These are phyloP conservation scores for Diorhabda carinulata DNA, from an alignment of 1,140 invertebrate species.

Conservation along the genomic window DNA sequence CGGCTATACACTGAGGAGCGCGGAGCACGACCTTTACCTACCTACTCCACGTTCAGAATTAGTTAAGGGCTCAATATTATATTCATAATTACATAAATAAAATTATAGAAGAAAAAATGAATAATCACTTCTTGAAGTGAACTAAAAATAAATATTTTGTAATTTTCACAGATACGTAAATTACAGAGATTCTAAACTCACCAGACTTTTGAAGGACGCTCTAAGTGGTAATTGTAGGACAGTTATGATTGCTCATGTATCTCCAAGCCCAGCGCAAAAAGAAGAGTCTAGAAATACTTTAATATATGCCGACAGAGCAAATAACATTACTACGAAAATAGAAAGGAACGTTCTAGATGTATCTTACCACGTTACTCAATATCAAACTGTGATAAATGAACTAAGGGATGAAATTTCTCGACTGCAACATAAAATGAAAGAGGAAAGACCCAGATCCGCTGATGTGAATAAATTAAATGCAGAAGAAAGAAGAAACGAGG, in stretches of 20 bases:
- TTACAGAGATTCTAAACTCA: constrained; percentile 93
- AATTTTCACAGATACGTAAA: constrained; percentile 68
- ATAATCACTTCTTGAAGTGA: too few species aligned
- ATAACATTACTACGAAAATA: constrained; percentile 79
- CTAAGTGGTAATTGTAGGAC: constrained; percentile 87
- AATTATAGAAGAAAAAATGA: too few species aligned
- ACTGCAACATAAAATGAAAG: constrained; percentile 75
- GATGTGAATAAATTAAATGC: constrained; percentile 39
- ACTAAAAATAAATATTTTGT: background rate
- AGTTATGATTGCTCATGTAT: constrained; percentile 96
- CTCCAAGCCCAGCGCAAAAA: constrained; percentile 69
- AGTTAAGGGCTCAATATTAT: too few species aligned
- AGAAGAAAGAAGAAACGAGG: constrained; percentile 49
- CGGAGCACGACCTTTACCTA: too few species aligned
- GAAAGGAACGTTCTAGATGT: constrained; percentile 76
- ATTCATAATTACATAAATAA: too few species aligned
- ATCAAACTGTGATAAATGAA: constrained; percentile 77
- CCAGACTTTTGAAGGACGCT: constrained; percentile 77
- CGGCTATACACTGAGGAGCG: too few species aligned
- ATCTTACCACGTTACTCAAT: constrained; percentile 78
- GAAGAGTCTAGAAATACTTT: constrained; percentile 86
- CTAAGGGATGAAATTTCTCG: constrained; percentile 78
- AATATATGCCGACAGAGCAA: constrained; percentile 89
- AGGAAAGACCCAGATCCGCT: constrained; percentile 58
- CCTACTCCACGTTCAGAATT: too few species aligned